These are phyloP conservation scores for Drosophila pseudoobscura DNA, from an alignment of 1,140 invertebrate genomes.

Conservation along the genomic window DNA sequence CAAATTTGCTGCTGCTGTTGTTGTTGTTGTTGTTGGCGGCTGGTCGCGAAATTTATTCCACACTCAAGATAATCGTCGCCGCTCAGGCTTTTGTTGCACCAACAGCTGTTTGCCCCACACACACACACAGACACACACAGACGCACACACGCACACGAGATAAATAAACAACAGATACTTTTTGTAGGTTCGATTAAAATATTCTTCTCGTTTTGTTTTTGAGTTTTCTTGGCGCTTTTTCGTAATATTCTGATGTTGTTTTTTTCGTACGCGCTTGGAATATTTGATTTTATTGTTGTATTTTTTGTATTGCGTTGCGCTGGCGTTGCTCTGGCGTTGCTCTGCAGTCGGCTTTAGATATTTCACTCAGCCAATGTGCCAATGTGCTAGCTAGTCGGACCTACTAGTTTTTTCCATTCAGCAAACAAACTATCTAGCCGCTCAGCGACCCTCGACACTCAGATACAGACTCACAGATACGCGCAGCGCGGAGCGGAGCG, in stretches of 20 bases:
- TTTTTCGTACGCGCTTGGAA: slow-evolving; percentile 39
- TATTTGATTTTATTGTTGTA: slow-evolving; percentile 6
- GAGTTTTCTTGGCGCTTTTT: slow-evolving; percentile 60
- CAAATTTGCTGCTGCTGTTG: neutral
- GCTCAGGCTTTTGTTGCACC: slow-evolving; percentile 48
- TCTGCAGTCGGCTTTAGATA: slow-evolving; percentile 23
- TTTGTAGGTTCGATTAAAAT: slow-evolving; percentile 19
- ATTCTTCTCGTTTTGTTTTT: slow-evolving; percentile 19
- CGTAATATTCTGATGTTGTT: slow-evolving; percentile 40
- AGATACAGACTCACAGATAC: slow-evolving; percentile 36
- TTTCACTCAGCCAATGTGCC: slow-evolving; percentile 19
- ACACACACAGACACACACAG: slow-evolving; percentile 40
- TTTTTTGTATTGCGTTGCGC: neutral
- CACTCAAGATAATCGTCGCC: slow-evolving; percentile 30
- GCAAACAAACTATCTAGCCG: slow-evolving; percentile 32
- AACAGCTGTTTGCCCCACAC: slow-evolving; percentile 71
- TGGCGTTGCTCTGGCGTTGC: slow-evolving; percentile 2
- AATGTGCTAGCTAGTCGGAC: neutral
- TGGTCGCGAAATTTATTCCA: slow-evolving; percentile 35
- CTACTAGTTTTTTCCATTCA: slow-evolving; percentile 15
- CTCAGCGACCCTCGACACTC: slow-evolving; percentile 1
- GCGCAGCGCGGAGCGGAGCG: slow-evolving; percentile 40
- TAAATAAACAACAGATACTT: slow-evolving; percentile 65
- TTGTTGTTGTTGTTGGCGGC: neutral
- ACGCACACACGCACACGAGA: slow-evolving; percentile 49